Evolutionary conservation across 2,888 invertebrate species (phyloP), one percentile per base, ranked within the genome.

Genomic region (Euzetes globulus): DNA sequence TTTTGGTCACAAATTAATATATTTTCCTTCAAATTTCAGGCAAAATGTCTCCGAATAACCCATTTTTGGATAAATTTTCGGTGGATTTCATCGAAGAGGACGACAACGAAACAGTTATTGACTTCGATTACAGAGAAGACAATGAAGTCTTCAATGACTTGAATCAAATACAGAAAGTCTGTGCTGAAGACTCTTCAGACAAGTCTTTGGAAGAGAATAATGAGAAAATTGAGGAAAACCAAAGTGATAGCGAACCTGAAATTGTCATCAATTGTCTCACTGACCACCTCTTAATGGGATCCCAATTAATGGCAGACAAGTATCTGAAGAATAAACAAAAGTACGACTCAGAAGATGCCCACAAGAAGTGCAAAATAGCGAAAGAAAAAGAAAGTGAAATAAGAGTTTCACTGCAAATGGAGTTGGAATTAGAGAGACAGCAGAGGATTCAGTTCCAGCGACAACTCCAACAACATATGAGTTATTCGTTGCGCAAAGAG

Each of bases 391-490:
- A 65, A n/a, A 33, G 41, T n/a, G n/a, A 29, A 37, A n/a, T 65
- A 3, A 65, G 65, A n/a, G 19, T 29, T 65, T 5, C n/a, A 11
- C 15, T 65, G 37, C 6, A 65, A n/a, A 37, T 29, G 29, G 65
- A 65, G 37, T 37, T 65, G 11, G 65, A 65, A 11, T 37, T 65
- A 5, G 65, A 65, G 19, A 15, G 65, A 37, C 65, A 65, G n/a
- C 65, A 65, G 13, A 33, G 65, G 41, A 65, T 65, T 65, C 33
- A 33, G 11, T 65, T 37, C 19, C 65, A 65, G 65, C 15, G n/a
- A 65, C 65, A n/a, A 65, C n/a, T 37, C 7, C n/a, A 65, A 37
- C n/a, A 65, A 65, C 19, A 37, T n/a, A 65, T 65, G 65, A 33
- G 13, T 15, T 65, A n/a, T 19, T 37, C 37, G 1, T 37, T 65